Evolutionary conservation across 2,797 vertebrate species (phyloP).

Genomic region (Tolypeutes matacus): DNA sequence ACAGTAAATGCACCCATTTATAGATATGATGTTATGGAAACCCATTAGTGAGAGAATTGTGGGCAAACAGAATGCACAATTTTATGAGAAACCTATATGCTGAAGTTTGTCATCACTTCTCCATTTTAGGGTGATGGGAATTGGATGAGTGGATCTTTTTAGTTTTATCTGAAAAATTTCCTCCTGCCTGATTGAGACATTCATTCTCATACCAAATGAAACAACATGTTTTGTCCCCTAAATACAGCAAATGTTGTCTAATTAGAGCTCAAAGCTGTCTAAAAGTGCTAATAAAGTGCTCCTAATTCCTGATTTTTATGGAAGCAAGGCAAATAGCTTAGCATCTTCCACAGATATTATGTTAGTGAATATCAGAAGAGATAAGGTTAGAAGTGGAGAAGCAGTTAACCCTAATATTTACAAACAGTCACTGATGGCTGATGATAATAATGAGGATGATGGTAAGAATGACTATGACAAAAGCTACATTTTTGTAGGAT

Average conservation of each 20-base stretch:
- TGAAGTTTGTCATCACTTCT: slow-evolving; percentile 70
- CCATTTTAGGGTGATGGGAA: slow-evolving; percentile 83
- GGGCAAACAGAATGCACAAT: slow-evolving; percentile 79
- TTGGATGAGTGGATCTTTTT: slow-evolving; percentile 65
- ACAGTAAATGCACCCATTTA: slow-evolving; percentile 97
- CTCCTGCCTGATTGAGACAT: slow-evolving; percentile 45
- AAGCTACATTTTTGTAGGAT: not conserved
- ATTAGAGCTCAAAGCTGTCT: not conserved
- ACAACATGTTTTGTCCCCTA: not conserved
- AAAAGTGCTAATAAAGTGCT: not conserved
- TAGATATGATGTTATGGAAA: slow-evolving; percentile 90
- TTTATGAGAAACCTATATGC: slow-evolving; percentile 74
- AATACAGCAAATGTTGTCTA: not conserved
- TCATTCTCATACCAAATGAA: not conserved
- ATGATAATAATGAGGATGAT: not conserved
- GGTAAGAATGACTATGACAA: not conserved
- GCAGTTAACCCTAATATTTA: not conserved
- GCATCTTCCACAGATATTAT: not conserved
- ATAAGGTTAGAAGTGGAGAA: slow-evolving; percentile 13
- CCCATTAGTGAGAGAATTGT: slow-evolving; percentile 93
- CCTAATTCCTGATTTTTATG: not conserved
- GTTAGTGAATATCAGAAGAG: not conserved
- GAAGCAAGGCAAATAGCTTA: not conserved
- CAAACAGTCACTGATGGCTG: not conserved
- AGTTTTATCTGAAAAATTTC: slow-evolving; percentile 61